Base-by-base conservation (phyloP, 2,797 vertebrate species). In the Fistularia commersonii region DNA sequence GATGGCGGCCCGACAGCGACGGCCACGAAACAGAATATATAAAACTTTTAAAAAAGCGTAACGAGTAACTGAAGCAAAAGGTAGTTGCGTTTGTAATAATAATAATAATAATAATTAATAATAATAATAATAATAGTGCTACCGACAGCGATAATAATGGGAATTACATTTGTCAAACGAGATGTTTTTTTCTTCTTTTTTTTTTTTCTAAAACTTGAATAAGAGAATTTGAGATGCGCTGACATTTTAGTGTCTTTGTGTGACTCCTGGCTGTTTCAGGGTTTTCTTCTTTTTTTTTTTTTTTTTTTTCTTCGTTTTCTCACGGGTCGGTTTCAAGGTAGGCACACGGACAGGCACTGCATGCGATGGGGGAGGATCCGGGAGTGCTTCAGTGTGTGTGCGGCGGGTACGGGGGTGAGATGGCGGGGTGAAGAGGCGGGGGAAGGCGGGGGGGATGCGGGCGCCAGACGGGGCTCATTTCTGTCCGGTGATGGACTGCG, bases 401-500 rank as follows among this genome's bases (percentile, higher is more conserved):
- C n/a, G n/a, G n/a, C n/a, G 72, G 66, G 46, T 47, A 48, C 35
- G 47, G 44, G 71, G 64, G 44, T 5, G 37, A 68, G 46, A 32
- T 57, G 57, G n/a, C n/a, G 61, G 62, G 66, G 44, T 31, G 7
- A n/a, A 2, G 4, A 39, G 14, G 2, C 44, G 12, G 49, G 53
- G 67, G 42, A 51, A 56, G 61, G 72, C 32, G 60, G 57, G 54
- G 57, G 48, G 70, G 61, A 48, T 8, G 38, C 52, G 42, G 53
- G 49, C 59, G 57, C 33, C 11, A 47, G 51, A 40, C 39, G 3
- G 70, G 63, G 68, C 72, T 84, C 73, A 84, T 87, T 98, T 97
- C 88, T 96, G 96, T 69, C 95, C 94, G 51, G 92, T 95, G 89
- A 98, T 95, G 87, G 95, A 93, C 88, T 97, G 95, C 55, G 95